These are phyloP conservation scores for Zoroaster sp. DNA, from an alignment of 53 echinoderm and acorn worm species.

Conservation along the genomic window DNA sequence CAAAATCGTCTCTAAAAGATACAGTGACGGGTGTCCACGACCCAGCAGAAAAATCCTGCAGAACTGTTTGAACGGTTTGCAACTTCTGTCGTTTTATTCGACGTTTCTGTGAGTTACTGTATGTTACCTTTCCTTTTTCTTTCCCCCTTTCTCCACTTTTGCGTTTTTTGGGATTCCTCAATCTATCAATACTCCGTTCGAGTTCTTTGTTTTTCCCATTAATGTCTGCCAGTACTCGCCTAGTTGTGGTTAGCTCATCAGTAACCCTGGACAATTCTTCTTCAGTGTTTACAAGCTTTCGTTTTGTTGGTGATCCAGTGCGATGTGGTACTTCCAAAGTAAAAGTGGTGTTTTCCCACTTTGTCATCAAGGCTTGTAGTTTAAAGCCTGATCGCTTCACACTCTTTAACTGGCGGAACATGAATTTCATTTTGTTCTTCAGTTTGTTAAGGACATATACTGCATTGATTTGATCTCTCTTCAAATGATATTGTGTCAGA, in stretches of 20 bases:
- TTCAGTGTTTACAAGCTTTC: background rate
- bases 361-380: background rate
- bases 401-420: background rate
- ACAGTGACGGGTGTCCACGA: slow-evolving; percentile 30
- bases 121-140: background rate
- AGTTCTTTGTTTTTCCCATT: background rate
- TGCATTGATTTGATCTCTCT: background rate
- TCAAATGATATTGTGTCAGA: background rate
- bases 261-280: background rate
- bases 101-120: background rate
- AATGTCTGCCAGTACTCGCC: background rate
- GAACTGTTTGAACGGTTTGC: background rate
- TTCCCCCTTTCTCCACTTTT: background rate
- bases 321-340: background rate
- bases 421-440: background rate
- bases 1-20: slow-evolving; percentile 40
- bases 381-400: background rate
- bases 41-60: background rate
- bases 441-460: background rate
- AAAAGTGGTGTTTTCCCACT: slow-evolving; percentile 8
- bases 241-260: background rate
- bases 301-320: slow-evolving; percentile 20
- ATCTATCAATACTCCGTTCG: background rate
- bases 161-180: background rate
- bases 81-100: background rate